Percentiles rank a stretch among this genome's conserved stretches.
Conservation (phyloP, 2,113 vertebrate genomes). For the Caranx melampygus region DNA sequence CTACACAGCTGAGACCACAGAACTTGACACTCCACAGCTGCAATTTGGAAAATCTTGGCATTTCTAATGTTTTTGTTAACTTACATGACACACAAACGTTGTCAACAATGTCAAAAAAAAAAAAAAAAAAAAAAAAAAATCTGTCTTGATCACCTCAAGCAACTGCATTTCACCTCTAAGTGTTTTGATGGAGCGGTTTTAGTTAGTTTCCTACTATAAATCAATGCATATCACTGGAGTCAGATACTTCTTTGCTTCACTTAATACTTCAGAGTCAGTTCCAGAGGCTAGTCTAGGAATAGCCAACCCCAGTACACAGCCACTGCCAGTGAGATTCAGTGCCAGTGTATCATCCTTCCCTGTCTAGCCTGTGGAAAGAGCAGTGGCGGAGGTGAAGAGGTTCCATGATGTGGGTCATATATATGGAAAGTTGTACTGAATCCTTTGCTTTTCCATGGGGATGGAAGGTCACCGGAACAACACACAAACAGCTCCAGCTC, state of each 20-base stretch:
- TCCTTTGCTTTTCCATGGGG: constrained; percentile 70
- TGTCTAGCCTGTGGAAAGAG: constrained; percentile 74
- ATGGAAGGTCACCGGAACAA: constrained; percentile 73
- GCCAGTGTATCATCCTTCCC: constrained; percentile 72
- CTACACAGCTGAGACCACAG: constrained; percentile 81
- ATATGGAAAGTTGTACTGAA: constrained; percentile 73
- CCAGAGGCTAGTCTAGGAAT: constrained; percentile 53
- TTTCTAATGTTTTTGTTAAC: constrained; percentile 68
- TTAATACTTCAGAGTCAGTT: constrained; percentile 31
- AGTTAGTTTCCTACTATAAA: constrained; percentile 22
- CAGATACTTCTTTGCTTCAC: constrained; percentile 26
- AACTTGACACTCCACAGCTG: constrained; percentile 76
- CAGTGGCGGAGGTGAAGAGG: constrained; percentile 68
- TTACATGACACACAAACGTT: constrained; percentile 58
- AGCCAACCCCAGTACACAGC: constrained; percentile 42
- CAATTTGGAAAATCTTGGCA: constrained; percentile 77
- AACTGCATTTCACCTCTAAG: background rate
- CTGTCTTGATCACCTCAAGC: constrained; percentile 33
- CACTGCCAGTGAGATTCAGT: constrained; percentile 49
- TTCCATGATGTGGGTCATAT: constrained; percentile 73
- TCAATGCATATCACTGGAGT: constrained; percentile 4
- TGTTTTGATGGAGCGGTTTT: background rate
- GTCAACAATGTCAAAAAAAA: constrained; percentile 55
- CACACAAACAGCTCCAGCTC: constrained; percentile 56
- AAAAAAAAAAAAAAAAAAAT: background rate